Base-by-base conservation (phyloP, 1,140 invertebrate genomes). In the Papilio polytes region DNA sequence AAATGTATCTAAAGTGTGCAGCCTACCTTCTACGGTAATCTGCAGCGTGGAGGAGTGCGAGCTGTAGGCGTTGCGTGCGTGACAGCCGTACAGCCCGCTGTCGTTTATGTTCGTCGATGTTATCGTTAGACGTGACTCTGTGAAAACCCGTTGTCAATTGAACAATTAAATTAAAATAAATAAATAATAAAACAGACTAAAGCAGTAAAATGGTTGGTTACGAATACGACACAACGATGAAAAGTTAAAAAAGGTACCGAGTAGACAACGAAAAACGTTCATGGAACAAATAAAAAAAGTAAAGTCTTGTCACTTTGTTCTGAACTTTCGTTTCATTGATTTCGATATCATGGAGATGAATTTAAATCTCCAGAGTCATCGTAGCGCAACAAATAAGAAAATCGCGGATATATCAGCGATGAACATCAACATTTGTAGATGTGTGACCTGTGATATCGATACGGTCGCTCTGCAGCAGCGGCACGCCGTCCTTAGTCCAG, bases 71-170 rank as follows among this genome's bases (percentile, higher is more conserved):
- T 98, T 98, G 51, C 93, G 89, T 3, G 98, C 98, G 85, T 97
- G 96, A 90, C 98, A 98, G 59, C 96, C 96, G 89, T 99, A 99
- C 76, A 93, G 94, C 22, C 98, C 98, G 20, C 97, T 96, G 89
- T 98, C 98, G 31, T 95, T 96, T 22, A 94, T 88, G 20, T 95
- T 96, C 6, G 97, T 96, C 80, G 96, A 94, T 12, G 91, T 90
- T 77, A 99, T 96, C 0, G 96, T 95, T 81, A 98, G 91, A 3
- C 96, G 96, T 41, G 96, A 96, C 80, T 97, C 97, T 97, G 91
- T 44, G 51, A 13, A 79, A 81, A 82, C 7, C n/a, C n/a, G 12
- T 77, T n/a, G 44, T 48, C 6, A 44, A 8, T 48, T 76, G 15
- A 66, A 26, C 18, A 56, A n/a, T n/a, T n/a, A n/a, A n/a, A n/a